These are phyloP conservation scores for Tryphoninae sp. DNA, from an alignment of 2,888 invertebrate genomes.

Conservation along the genomic window DNA sequence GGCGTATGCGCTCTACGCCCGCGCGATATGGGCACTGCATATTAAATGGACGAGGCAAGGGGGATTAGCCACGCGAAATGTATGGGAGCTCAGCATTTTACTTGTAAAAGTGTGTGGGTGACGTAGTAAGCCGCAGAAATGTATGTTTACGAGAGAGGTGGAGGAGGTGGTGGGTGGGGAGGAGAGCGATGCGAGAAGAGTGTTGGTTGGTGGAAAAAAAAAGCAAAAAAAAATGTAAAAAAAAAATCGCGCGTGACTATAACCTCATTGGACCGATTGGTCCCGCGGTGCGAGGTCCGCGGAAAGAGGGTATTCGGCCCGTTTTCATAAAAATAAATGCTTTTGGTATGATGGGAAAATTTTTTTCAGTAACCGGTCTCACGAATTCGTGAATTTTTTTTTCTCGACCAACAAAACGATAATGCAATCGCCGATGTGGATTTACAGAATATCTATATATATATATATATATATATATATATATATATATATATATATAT, in stretches of 20 bases:
- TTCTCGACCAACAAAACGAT: constrained; percentile 23
- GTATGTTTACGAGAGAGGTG: constrained; percentile 72
- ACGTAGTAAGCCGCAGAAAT: constrained; percentile 71
- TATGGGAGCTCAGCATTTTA: constrained; percentile 73
- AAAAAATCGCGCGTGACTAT: constrained; percentile 49
- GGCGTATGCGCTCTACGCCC: constrained; percentile 58
- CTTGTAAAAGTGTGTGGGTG: constrained; percentile 74
- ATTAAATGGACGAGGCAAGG: constrained; percentile 78
- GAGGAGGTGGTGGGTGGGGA: constrained; percentile 5
- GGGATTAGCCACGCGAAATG: constrained; percentile 72
- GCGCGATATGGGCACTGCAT: constrained; percentile 72
- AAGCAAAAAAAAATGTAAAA: not conserved
- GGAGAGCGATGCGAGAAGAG: constrained; percentile 27
- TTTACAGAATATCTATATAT: constrained; percentile 28
- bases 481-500: too few relatives aligned
- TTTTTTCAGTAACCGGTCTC: constrained; percentile 35
- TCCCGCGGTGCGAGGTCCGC: constrained; percentile 18
- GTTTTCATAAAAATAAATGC: constrained; percentile 63
- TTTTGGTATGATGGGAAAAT: constrained; percentile 10
- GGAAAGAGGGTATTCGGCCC: constrained; percentile 34
- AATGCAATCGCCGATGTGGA: constrained; percentile 14
- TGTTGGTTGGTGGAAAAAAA: not conserved
- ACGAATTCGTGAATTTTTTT: constrained; percentile 36
- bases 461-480: too few relatives aligned
- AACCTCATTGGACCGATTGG: constrained; percentile 61